Percentiles rank a stretch among this genome's conserved stretches.
phyloP scores from a whole-genome alignment of 2,888 invertebrate genomes.

The Drosophila histrio region DNA sequence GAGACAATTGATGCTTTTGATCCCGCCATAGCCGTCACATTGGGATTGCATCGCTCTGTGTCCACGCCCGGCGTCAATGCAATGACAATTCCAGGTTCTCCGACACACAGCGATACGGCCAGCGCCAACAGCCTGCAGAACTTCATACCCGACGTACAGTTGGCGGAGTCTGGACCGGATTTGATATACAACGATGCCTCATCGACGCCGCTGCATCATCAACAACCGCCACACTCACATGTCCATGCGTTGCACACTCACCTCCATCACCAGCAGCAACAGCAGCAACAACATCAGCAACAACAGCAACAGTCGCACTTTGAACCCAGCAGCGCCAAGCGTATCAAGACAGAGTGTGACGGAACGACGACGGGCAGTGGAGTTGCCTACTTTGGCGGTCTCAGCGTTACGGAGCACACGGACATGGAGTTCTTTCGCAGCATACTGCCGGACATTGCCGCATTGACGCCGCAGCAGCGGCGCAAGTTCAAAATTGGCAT shows the following conservation, averaged over 20 bases:
- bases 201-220: slow-evolving; percentile 54
- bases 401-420: slow-evolving; percentile 70
- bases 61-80: slow-evolving; percentile 21
- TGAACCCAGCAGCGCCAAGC: slow-evolving; percentile 61
- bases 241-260: slow-evolving; percentile 48
- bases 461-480: slow-evolving; percentile 85
- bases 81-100: slow-evolving; percentile 48
- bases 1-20: slow-evolving; percentile 83
- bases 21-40: slow-evolving; percentile 67
- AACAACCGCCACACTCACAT: slow-evolving; percentile 48
- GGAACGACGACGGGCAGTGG: slow-evolving; percentile 63
- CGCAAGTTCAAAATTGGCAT: slow-evolving; percentile 86
- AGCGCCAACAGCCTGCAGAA: slow-evolving; percentile 82
- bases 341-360: slow-evolving; percentile 82
- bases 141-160: slow-evolving; percentile 81
- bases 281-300: slow-evolving; percentile 35
- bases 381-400: slow-evolving; percentile 49
- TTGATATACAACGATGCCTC: slow-evolving; percentile 55
- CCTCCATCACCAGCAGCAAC: slow-evolving; percentile 40
- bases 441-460: slow-evolving; percentile 85
- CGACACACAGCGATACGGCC: slow-evolving; percentile 80
- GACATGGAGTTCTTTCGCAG: slow-evolving; percentile 85
- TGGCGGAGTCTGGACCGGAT: slow-evolving; percentile 71
- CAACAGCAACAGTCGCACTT: slow-evolving; percentile 46
- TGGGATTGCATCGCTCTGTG: slow-evolving; percentile 43